phyloP scores from a whole-genome alignment of 1,140 invertebrate species.

The Drosophila burlai region DNA sequence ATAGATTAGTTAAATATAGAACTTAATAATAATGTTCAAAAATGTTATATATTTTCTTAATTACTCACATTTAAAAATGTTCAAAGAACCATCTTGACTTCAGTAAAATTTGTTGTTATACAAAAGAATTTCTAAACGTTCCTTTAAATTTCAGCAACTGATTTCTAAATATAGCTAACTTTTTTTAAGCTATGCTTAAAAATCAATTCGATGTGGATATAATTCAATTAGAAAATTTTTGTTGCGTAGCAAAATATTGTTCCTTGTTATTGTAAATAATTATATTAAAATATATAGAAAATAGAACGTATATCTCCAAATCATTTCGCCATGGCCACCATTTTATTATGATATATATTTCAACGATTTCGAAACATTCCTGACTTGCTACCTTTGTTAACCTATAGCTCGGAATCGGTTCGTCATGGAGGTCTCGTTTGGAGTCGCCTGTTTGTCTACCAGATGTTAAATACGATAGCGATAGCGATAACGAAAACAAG shows the following conservation, averaged over 20 bases:
- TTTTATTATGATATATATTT: neutral
- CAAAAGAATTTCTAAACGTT: no score
- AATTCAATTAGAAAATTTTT: neutral
- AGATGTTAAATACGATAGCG: conserved; percentile 55
- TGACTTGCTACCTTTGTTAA: conserved; percentile 28
- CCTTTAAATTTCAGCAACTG: no score
- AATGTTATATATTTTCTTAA: no score
- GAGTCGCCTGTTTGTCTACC: conserved; percentile 50
- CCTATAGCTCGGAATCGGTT: conserved; percentile 33
- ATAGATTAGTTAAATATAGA: neutral
- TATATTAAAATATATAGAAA: neutral
- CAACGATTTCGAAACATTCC: conserved; percentile 6
- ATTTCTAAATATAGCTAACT: neutral
- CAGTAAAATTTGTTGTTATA: neutral
- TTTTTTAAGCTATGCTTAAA: neutral
- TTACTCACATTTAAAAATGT: neutral
- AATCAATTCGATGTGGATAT: neutral
- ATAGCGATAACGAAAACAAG: conserved; percentile 52
- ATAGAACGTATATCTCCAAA: neutral
- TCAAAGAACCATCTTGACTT: neutral
- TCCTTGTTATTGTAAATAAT: neutral
- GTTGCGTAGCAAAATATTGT: no score
- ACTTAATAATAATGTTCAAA: neutral
- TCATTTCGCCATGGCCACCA: neutral
- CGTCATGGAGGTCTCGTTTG: conserved; percentile 12